Evolutionary conservation across 2,797 vertebrate genomes (phyloP), one percentile per base, ranked within the genome.

Genomic region (Ara ararauna): DNA sequence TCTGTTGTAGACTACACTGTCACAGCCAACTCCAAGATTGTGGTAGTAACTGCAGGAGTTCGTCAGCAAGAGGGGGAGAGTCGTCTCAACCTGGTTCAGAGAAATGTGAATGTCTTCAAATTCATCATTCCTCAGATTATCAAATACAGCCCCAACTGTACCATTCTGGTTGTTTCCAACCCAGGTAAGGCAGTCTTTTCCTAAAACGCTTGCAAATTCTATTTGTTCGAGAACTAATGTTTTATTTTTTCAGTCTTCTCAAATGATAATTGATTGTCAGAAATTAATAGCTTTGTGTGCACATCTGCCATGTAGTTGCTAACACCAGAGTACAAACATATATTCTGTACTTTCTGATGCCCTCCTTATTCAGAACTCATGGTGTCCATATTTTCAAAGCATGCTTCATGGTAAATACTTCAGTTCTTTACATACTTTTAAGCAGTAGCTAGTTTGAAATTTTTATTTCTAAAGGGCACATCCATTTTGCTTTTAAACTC

Each of bases 21-120:
- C 83, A 99, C 99, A 0, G 99, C 99, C 47, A 98, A 99, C 96
- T 99, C 99, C 10, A 99, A 98, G 86, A 97, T 99, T 5, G 99
- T 99, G 10, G 98, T 99, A 72, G 98, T 99, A 60, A 99, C 99
- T 0, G 99, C 99, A 0, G 99, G 99, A 1, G 99, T 99, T 11
- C 99, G 99, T 17, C 99, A 99, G 96, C 99, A 99, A 96, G 99
- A 99, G 82, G 99, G 99, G 0, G 99, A 99, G 98, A 99, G 98
- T 90, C 98, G 99, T 11, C 98, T 99, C 65, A 99, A 99, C 94
- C 97, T 99, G 96, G 99, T 99, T 38, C 99, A 99, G 98, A 99
- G 99, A 84, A 99, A 99, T 6, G 99, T 99, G 73, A 99, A 98
- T 13, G 99, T 99, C 96, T 99, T 99, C 98, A 99, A 99, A 84